These are phyloP conservation scores for Scelioninae gen. 1 DNA, from an alignment of 2,888 invertebrate genomes.

Conservation along the genomic window DNA sequence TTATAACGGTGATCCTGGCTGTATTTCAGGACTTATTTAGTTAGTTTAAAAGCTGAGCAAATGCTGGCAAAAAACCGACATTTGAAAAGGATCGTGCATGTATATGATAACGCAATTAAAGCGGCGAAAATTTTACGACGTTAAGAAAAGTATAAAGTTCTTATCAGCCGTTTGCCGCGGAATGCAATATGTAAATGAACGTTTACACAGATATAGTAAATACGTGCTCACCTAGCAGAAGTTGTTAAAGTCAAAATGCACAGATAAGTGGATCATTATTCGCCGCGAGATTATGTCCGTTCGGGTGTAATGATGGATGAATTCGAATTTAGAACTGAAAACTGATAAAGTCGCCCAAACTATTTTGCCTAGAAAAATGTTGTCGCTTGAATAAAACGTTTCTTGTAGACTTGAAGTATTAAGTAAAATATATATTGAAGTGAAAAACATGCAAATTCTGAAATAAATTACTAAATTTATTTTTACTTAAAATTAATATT, in stretches of 20 bases:
- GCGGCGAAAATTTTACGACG: conserved; percentile 40
- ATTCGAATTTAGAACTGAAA: conserved; percentile 40
- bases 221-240: conserved; percentile 40
- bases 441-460: no score
- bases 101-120: conserved; percentile 38
- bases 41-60: no score
- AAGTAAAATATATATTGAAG: no score
- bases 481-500: no score
- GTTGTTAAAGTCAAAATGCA: conserved; percentile 66
- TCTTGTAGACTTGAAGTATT: no score
- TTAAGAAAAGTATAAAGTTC: conserved; percentile 54
- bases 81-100: background rate
- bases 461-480: no score
- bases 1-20: no score
- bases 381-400: no score
- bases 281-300: conserved; percentile 64
- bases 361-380: conserved; percentile 21
- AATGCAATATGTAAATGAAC: conserved; percentile 67
- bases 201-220: conserved; percentile 49
- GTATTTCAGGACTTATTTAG: no score
- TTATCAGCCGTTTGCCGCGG: conserved; percentile 46
- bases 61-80: no score
- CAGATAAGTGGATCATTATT: conserved; percentile 70
- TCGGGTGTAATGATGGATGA: conserved; percentile 64
- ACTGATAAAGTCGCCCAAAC: conserved; percentile 46